Evolutionary conservation across 2,113 vertebrate species (phyloP).

Genomic region (Malurus alboscapulatus): DNA sequence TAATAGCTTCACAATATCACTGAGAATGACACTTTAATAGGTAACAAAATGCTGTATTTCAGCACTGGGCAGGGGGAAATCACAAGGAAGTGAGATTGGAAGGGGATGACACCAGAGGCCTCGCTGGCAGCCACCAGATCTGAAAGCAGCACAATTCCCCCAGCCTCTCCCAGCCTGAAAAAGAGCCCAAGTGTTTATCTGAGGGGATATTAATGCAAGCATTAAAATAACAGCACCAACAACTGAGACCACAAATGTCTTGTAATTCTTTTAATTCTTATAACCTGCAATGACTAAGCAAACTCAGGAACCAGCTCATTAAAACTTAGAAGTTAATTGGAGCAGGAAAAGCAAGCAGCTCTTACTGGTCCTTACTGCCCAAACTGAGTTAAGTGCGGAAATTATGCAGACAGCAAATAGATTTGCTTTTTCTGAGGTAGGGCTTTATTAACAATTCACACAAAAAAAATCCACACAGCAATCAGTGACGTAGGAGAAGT

Average conservation of each 20-base stretch:
- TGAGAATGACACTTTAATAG: slow-evolving; percentile 49
- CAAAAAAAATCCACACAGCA: not conserved
- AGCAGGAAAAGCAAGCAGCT: slow-evolving; percentile 10
- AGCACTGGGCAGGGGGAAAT: slow-evolving; percentile 30
- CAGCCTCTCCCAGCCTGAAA: not conserved
- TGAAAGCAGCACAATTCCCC: not conserved
- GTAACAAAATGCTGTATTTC: slow-evolving; percentile 59
- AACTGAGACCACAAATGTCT: not conserved
- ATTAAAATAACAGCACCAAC: not conserved
- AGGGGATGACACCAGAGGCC: not conserved
- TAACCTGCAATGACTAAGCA: not conserved
- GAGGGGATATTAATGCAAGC: not conserved
- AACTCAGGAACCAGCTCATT: slow-evolving; percentile 1
- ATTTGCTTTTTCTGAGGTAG: not conserved
- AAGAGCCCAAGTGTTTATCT: not conserved
- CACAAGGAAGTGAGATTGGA: slow-evolving; percentile 44
- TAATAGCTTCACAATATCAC: slow-evolving; percentile 65
- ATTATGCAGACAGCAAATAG: not conserved
- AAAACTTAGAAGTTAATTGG: slow-evolving; percentile 34
- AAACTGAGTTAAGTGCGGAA: not conserved
- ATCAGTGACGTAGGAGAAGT: not conserved
- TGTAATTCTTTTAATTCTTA: not conserved
- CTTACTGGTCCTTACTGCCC: not conserved
- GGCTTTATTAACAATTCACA: not conserved
- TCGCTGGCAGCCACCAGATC: not conserved